A percentile compares a stretch with the other conserved stretches of the same genome.
phyloP scores from a whole-genome alignment of 2,797 vertebrate genomes.

The Cercopithecus hamlyni region DNA sequence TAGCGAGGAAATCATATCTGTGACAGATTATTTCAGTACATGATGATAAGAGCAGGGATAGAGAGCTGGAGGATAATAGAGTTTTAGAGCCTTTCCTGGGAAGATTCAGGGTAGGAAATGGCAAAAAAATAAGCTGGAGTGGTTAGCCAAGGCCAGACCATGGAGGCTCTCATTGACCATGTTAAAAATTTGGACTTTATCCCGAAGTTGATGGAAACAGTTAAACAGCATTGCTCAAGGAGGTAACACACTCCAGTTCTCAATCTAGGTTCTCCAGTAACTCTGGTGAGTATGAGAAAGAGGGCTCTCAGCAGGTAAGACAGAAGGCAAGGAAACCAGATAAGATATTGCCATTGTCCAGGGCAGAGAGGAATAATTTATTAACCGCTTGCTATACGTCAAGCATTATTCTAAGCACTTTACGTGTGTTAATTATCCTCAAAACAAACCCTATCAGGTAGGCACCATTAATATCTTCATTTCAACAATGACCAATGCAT shows the following conservation, averaged over 20 bases:
- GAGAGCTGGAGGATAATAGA: background rate
- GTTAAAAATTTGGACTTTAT: background rate
- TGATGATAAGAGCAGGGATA: background rate
- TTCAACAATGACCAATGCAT: background rate
- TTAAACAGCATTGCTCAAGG: background rate
- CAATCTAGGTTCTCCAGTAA: background rate
- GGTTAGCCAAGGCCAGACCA: background rate
- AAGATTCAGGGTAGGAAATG: background rate
- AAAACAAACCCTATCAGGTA: background rate
- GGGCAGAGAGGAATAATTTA: background rate
- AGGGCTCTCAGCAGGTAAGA: background rate
- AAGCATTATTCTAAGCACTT: background rate
- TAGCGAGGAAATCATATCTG: background rate
- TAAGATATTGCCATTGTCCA: background rate
- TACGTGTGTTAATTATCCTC: background rate
- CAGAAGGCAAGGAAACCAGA: background rate
- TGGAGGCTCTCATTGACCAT: background rate
- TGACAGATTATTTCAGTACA: background rate
- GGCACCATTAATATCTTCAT: background rate
- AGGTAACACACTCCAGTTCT: background rate
- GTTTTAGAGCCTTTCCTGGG: background rate
- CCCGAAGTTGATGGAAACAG: background rate
- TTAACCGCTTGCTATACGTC: background rate
- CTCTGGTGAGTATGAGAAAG: background rate
- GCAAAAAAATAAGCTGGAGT: background rate